Conservation (phyloP, 1,140 invertebrate species). For the Meloidogyne floridensis region DNA sequence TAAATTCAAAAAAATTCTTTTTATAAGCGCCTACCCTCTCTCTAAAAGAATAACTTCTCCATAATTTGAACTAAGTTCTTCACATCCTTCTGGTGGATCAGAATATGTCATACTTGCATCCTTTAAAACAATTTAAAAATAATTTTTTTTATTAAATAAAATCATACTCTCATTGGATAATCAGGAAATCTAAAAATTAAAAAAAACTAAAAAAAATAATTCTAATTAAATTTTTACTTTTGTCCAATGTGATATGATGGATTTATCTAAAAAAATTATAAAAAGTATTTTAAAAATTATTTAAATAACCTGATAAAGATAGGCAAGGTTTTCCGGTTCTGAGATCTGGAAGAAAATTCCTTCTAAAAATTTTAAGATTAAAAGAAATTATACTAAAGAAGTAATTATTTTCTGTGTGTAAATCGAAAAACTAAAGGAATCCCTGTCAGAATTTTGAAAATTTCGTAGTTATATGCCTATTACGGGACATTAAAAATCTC, state of each 20-base stretch:
- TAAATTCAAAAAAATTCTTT: slow-evolving; percentile 5
- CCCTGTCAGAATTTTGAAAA: too few species aligned
- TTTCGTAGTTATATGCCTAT: too few species aligned
- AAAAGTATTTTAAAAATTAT: not conserved
- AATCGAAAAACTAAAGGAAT: too few species aligned
- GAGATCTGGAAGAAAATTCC: slow-evolving; percentile 41
- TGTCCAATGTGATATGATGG: slow-evolving; percentile 40
- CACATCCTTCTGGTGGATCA: slow-evolving; percentile 52
- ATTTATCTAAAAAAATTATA: slow-evolving; percentile 8
- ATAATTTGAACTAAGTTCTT: not conserved
- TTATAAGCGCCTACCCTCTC: slow-evolving; percentile 45
- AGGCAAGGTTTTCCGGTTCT: slow-evolving; percentile 33
- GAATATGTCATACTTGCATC: slow-evolving; percentile 45
- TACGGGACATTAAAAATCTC: too few species aligned
- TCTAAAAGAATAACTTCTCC: slow-evolving; percentile 56
- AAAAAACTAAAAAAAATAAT: not conserved
- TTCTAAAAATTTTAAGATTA: slow-evolving; percentile 35
- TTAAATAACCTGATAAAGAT: slow-evolving; percentile 35
- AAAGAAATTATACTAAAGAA: too few species aligned
- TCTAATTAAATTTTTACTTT: not conserved
- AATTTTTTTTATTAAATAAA: not conserved
- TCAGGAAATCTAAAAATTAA: not conserved
- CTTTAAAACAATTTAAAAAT: slow-evolving; percentile 22
- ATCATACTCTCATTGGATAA: not conserved
- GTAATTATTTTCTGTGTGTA: too few species aligned